A percentile compares a stretch with the other conserved stretches of the same genome.
phyloP scores from a whole-genome alignment of 2,113 vertebrate species.

The Hydropotes inermis region DNA sequence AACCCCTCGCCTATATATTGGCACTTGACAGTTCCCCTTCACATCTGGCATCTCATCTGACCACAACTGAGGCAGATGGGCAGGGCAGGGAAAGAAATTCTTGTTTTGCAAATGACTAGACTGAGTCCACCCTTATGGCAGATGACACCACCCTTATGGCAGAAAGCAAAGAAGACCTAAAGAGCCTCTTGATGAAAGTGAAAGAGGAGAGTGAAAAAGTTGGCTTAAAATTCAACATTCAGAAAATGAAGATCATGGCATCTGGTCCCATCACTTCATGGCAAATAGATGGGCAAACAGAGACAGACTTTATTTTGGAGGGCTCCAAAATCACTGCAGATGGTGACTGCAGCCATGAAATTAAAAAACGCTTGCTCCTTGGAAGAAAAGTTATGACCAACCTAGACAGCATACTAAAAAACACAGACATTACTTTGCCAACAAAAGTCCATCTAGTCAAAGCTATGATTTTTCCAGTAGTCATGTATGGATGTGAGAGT shows the following conservation, averaged over 20 bases:
- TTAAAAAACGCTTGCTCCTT: neutral
- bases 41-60: neutral
- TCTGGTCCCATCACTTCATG: neutral
- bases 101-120: neutral
- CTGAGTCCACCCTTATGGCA: neutral
- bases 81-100: neutral
- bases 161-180: neutral
- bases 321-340: neutral
- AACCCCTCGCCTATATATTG: accelerated
- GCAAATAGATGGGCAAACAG: neutral
- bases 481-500: neutral
- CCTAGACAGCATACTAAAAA: neutral
- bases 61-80: neutral
- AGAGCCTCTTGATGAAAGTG: neutral
- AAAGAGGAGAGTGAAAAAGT: neutral
- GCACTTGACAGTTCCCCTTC: neutral
- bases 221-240: neutral
- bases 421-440: neutral
- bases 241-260: neutral
- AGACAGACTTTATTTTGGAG: neutral
- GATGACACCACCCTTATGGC: neutral
- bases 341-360: neutral
- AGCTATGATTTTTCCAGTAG: neutral
- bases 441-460: neutral
- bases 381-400: neutral